Evolutionary conservation across 2,797 vertebrate species (phyloP).

Genomic region (Dicrostonyx torquatus): DNA sequence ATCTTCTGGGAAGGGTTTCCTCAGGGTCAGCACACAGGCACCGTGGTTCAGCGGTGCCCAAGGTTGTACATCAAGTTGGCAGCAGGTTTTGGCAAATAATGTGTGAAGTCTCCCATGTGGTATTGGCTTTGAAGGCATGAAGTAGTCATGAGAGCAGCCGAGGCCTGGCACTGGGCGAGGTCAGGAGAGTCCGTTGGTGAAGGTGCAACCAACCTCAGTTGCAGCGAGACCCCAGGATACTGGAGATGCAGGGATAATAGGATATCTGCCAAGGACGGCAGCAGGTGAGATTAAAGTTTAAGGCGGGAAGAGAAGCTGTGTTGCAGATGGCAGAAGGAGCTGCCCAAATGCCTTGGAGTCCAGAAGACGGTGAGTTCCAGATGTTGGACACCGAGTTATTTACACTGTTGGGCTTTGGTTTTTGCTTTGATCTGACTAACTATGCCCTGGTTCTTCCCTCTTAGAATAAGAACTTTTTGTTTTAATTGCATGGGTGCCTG

Average conservation of each 20-base stretch:
- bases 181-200: not conserved
- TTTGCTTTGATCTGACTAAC: not conserved
- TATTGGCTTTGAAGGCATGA: not conserved
- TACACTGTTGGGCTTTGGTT: not conserved
- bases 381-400: not conserved
- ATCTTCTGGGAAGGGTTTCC: not conserved
- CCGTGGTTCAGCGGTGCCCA: not conserved
- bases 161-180: not conserved
- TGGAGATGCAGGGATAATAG: not conserved
- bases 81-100: not conserved
- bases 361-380: not conserved
- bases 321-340: no score
- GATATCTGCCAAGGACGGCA: not conserved
- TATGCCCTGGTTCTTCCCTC: not conserved
- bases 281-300: not conserved
- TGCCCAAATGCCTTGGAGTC: not conserved
- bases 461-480: not conserved
- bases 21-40: not conserved
- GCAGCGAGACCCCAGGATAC: not conserved
- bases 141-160: not conserved
- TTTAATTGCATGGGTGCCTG: not conserved
- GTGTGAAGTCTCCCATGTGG: not conserved
- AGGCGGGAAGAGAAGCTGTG: not conserved
- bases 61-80: not conserved
- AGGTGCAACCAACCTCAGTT: no score